Evolutionary conservation across 2,797 vertebrate genomes (phyloP), one percentile per base, ranked within the genome.

Genomic region (Steatocranus sp.): DNA sequence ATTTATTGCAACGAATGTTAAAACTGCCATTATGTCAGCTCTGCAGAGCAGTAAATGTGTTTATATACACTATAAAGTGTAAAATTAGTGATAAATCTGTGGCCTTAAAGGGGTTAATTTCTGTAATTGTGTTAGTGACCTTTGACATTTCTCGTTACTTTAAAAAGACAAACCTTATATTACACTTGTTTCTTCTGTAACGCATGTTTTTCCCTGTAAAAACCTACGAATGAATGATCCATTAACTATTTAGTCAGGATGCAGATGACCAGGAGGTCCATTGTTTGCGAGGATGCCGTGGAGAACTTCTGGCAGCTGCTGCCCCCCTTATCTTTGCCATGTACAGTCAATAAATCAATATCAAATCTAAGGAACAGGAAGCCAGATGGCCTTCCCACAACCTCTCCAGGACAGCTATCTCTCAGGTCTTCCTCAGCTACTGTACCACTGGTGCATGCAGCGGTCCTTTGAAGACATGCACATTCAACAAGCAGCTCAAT

Each of bases 301-400:
- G 83, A 89, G 84, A 93, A 92, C 85, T 87, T 82, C 79, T 90
- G 92, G 90, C 96, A 96, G 95, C 96, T 96, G 96, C 87, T 90
- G 91, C 90, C 89, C 88, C 10, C 90, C 93, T 94, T 95, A 96
- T 96, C 95, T 96, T 92, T 92, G 81, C 90, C 83, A 88, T 94
- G 94, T 96, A 95, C 93, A 94, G 90, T 96, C 96, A 97, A 96
- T 96, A 96, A 96, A 96, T 97, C 96, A 96, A 97, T 97, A 97
- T 95, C 93, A 95, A 95, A 96, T 95, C 94, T 95, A 94, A 94
- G 93, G 93, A 94, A 94, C 88, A 96, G 95, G 96, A 96, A 95
- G 94, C 96, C 96, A 97, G 96, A 96, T 96, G 96, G 95, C 90
- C 93, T 93, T 90, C 88, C 89, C 87, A 80, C 92, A 94, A 89